Conservation (phyloP, 1,140 invertebrate species). For the Berghia stephanieae region DNA sequence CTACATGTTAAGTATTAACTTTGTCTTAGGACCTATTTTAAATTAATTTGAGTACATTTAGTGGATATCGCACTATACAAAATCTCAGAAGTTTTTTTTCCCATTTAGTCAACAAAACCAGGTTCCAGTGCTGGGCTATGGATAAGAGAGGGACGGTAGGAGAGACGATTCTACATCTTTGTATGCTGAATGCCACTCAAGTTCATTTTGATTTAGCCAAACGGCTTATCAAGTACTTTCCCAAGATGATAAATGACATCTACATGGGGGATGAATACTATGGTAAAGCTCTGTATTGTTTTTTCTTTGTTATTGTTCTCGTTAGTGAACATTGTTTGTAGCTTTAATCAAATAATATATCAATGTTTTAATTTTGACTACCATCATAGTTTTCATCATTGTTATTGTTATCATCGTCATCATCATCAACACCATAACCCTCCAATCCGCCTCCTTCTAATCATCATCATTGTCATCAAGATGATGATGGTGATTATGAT, state of each 20-base stretch:
- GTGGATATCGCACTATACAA: not conserved
- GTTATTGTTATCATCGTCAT: too few relatives aligned
- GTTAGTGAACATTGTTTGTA: too few relatives aligned
- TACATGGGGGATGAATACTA: constrained; percentile 98
- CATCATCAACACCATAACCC: too few relatives aligned
- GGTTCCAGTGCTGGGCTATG: constrained; percentile 91
- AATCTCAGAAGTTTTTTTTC: constrained; percentile 7
- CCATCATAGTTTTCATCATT: too few relatives aligned
- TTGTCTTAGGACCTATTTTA: not conserved
- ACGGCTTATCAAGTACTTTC: constrained; percentile 88
- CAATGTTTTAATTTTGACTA: too few relatives aligned
- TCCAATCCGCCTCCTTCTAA: too few relatives aligned
- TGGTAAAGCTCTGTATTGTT: too few relatives aligned
- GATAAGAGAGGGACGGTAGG: constrained; percentile 93
- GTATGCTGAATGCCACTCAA: constrained; percentile 88
- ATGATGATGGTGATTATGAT: too few relatives aligned
- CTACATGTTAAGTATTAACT: too few relatives aligned
- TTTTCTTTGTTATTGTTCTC: too few relatives aligned
- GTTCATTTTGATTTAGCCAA: constrained; percentile 93
- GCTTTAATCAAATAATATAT: too few relatives aligned
- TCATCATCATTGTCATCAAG: too few relatives aligned
- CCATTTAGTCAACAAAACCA: constrained; percentile 71
- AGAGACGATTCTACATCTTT: constrained; percentile 93
- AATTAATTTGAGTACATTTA: not conserved
- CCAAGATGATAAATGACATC: constrained; percentile 94